Evolutionary conservation across 1,140 invertebrate species (phyloP), one percentile per base, ranked within the genome.

Genomic region (Neelides sp.): DNA sequence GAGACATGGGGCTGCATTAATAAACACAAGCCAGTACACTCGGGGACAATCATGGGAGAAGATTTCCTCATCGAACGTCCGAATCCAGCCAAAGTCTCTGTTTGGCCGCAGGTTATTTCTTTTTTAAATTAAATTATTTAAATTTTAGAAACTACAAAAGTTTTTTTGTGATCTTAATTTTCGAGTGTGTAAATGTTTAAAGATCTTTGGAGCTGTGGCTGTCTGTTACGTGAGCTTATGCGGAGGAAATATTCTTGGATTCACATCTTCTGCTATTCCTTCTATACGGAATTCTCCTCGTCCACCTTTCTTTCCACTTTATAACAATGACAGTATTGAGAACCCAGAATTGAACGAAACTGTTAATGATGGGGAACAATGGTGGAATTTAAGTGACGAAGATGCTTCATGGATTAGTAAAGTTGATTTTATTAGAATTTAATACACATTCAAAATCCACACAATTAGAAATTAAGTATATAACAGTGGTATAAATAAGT

Each of bases 251-350:
- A 19, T 55, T 24, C 37, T 48, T 7, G 57, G 57, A 2, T 58
- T 41, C 34, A 58, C 57, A 1, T 55, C 52, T 8, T 46, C 39
- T 12, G 57, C 57, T 1, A 58, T 58, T 17, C 52, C 50, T 10
- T 58, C 57, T 2, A 47, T 47, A 22, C 10, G 45, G 8, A 34
- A 8, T 10, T 8, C 8, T 10, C 8, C 8, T 34, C 15, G 8
- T 8, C 8, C 15, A 10, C 30, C 30, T 8, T 34, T 34, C 15
- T 15, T 34, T 15, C 8, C 8, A 34, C 8, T 34, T 34, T 34
- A 10, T 8, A 15, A 34, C 8, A 34, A 34, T 34, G 30, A 34
- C 8, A n/a, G n/a, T n/a, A n/a, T n/a, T n/a, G n/a, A n/a, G n/a
- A n/a, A n/a, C n/a, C n/a, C n/a, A n/a, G n/a, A n/a, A n/a, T n/a